Conservation (phyloP, 1,140 invertebrate species). For the Drosophila bipectinata region DNA sequence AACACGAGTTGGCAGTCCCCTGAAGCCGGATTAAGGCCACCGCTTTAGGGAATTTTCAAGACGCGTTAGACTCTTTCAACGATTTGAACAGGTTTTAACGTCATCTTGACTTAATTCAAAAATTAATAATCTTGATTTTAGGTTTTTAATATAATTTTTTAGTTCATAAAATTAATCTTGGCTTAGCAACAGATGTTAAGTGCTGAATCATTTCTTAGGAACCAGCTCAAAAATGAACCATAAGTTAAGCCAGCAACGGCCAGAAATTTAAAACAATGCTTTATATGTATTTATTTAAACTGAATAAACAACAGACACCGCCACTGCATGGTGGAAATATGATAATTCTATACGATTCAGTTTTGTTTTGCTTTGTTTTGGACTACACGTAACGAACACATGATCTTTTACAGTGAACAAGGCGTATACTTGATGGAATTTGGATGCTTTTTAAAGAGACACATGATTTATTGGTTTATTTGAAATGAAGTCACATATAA, state of each 20-base stretch:
- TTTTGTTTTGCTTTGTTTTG: constrained; percentile 14
- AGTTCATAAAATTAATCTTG: background rate
- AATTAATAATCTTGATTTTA: background rate
- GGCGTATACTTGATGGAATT: background rate
- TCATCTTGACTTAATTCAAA: background rate
- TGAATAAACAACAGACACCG: constrained; percentile 22
- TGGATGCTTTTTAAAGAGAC: background rate
- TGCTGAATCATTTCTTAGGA: background rate
- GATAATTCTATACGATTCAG: constrained; percentile 10
- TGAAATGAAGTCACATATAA: constrained; percentile 10
- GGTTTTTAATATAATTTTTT: background rate
- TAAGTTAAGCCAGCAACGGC: background rate
- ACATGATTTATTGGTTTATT: background rate
- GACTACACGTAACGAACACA: constrained; percentile 22
- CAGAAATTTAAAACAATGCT: constrained; percentile 13
- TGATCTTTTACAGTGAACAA: constrained; percentile 31
- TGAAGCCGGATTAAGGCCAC: constrained; percentile 7
- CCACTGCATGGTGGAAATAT: constrained; percentile 1
- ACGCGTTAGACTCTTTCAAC: constrained; percentile 20
- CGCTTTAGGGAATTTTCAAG: constrained; percentile 10
- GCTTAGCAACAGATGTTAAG: background rate
- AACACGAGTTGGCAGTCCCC: constrained; percentile 12
- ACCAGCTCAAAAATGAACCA: constrained; percentile 1
- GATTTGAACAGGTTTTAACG: background rate
- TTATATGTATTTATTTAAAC: constrained; percentile 15